These are phyloP conservation scores for Phoronis australis DNA, from an alignment of 2,888 invertebrate genomes.

Conservation along the genomic window DNA sequence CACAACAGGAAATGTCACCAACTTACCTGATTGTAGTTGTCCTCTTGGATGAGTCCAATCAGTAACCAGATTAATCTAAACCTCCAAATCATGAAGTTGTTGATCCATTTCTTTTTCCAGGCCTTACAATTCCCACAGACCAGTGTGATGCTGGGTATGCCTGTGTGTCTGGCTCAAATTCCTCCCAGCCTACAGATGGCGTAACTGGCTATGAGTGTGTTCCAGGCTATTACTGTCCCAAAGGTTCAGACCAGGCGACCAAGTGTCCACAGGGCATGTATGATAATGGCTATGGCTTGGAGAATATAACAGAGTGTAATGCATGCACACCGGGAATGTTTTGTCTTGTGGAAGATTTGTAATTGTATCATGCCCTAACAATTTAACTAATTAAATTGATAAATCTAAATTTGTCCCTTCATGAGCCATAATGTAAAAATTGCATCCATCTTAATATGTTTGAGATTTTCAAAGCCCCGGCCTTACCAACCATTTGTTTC, in stretches of 20 bases:
- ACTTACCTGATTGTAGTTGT: conserved; percentile 34
- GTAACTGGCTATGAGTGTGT: conserved; percentile 41
- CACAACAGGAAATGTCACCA: conserved; percentile 26
- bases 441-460: too few species aligned
- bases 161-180: conserved; percentile 31
- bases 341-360: too few species aligned
- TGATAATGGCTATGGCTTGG: conserved; percentile 39
- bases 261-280: conserved; percentile 42
- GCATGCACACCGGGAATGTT: conserved; percentile 41
- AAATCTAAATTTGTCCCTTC: too few species aligned
- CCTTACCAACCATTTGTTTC: too few species aligned
- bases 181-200: conserved; percentile 38
- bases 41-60: conserved; percentile 38
- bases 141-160: conserved; percentile 37
- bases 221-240: conserved; percentile 33
- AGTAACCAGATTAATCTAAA: too few species aligned
- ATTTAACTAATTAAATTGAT: too few species aligned
- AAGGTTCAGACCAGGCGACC: conserved; percentile 29
- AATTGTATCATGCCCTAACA: too few species aligned
- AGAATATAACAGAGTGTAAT: conserved; percentile 33
- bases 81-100: too few species aligned
- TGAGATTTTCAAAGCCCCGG: too few species aligned
- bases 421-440: too few species aligned
- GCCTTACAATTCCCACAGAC: conserved; percentile 27
- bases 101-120: too few species aligned